Percentiles rank a stretch among this genome's conserved stretches.
These are phyloP conservation scores for Eleginops maclovinus DNA, from an alignment of 2,113 vertebrate genomes.

Conservation along the genomic window DNA sequence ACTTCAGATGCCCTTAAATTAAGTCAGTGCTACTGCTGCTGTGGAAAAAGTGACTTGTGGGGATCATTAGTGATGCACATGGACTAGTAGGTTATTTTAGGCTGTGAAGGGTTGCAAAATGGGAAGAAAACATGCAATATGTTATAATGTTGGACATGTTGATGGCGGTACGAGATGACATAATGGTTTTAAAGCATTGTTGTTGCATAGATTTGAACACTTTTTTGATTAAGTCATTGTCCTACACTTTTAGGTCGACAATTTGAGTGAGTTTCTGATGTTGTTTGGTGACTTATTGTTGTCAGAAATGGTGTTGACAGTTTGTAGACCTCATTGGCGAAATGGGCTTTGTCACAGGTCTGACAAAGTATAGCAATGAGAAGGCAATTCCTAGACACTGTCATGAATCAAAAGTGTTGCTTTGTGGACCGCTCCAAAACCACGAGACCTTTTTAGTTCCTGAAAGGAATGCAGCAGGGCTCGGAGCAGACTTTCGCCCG, in stretches of 20 bases:
- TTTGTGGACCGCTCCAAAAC: neutral
- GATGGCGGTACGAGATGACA: too few species aligned
- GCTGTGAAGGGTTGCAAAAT: neutral
- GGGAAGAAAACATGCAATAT: neutral
- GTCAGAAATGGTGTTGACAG: neutral
- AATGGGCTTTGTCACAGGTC: neutral
- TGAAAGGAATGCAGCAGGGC: neutral
- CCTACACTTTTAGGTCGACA: neutral
- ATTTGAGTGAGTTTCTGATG: neutral
- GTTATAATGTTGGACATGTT: too few species aligned
- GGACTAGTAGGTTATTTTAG: neutral
- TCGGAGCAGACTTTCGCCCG: neutral
- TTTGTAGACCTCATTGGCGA: neutral
- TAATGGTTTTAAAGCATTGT: neutral
- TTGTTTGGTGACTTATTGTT: neutral
- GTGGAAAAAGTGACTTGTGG: neutral
- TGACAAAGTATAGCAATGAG: neutral
- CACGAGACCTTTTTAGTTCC: neutral
- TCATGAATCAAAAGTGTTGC: too few species aligned
- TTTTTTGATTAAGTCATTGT: neutral
- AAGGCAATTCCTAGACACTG: too few species aligned
- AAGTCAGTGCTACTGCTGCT: neutral
- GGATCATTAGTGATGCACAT: neutral
- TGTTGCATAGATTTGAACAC: neutral
- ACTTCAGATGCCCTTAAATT: too few species aligned